Percentiles rank a stretch among this genome's conserved stretches.
These are phyloP conservation scores for Gymnoscopelus braueri DNA, from an alignment of 2,797 vertebrate genomes.

Conservation along the genomic window DNA sequence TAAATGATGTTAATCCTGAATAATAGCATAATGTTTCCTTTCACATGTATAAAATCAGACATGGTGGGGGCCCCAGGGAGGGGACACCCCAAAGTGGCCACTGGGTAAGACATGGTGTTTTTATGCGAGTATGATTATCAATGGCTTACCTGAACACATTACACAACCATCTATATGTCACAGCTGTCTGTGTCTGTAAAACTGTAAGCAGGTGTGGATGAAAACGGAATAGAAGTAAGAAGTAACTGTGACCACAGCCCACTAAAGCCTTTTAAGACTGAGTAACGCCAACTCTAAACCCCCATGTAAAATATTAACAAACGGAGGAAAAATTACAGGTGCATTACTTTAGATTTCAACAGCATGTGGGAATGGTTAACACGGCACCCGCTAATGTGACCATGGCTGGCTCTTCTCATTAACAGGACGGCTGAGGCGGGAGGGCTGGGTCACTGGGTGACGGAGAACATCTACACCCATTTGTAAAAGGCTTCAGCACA, in stretches of 20 bases:
- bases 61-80: not conserved
- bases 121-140: slow-evolving; percentile 64
- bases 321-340: slow-evolving; percentile 69
- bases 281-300: slow-evolving; percentile 52
- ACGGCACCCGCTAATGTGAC: slow-evolving; percentile 59
- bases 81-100: slow-evolving; percentile 46
- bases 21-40: slow-evolving; percentile 19
- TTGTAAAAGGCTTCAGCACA: slow-evolving; percentile 57
- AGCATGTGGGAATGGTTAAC: slow-evolving; percentile 78
- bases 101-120: slow-evolving; percentile 35
- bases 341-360: slow-evolving; percentile 68
- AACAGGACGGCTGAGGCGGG: slow-evolving; percentile 53
- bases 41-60: slow-evolving; percentile 40
- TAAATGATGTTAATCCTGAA: slow-evolving; percentile 15
- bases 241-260: slow-evolving; percentile 48
- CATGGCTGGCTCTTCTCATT: slow-evolving; percentile 68
- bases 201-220: slow-evolving; percentile 68
- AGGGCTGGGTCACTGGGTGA: slow-evolving; percentile 53
- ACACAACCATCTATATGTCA: slow-evolving; percentile 62
- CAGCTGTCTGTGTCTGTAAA: slow-evolving; percentile 65
- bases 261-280: slow-evolving; percentile 46
- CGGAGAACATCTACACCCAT: slow-evolving; percentile 58
- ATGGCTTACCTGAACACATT: slow-evolving; percentile 55
- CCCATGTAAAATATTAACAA: slow-evolving; percentile 70
- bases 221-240: slow-evolving; percentile 42